Base-by-base conservation (phyloP, 1,140 invertebrate genomes). In the Penaeus chinensis region DNA sequence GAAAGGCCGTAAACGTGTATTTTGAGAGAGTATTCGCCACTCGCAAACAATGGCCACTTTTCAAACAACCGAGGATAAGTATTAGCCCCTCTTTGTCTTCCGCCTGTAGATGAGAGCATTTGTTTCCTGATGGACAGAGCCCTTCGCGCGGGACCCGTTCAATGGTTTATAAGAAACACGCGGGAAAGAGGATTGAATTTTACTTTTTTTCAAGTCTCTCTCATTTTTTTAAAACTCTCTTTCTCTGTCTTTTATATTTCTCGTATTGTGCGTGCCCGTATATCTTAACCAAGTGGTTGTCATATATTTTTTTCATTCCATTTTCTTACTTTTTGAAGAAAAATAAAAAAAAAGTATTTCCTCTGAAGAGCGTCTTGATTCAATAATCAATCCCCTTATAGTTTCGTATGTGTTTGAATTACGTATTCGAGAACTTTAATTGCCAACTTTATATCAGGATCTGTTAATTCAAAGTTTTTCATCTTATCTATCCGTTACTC, bases 1-100 rank as follows among this genome's bases (percentile, higher is more conserved):
- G 77, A 74, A 71, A 78, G 81, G 63, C 60, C 63, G 77, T 86
- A 86, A 86, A 86, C 32, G 76, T 37, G 84, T 63, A 81, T 86
- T 86, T 77, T 86, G 62, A 86, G 84, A 66, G 81, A 71, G 77
- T 60, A 86, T 86, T 86, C 77, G 62, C 16, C 76, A 24, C 63
- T 63, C 62, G 37, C 37, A 69, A 86, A 86, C 84, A 86, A 86
- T 86, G 77, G 84, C 84, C 78, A 86, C 84, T 86, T 86, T 86
- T 86, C 84, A 86, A 80, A 62, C 77, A 47, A 79, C 74, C 42
- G 76, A 65, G 71, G 77, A 86, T 71, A 80, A 42, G n/a, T 79
- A 71, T 71, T 79, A 32, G 47, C 61, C 63, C 60, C 76, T 78
- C 81, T 86, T 86, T 86, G 84, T 86, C 66, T 54, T n/a, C n/a